Evolutionary conservation across 2,888 invertebrate species (phyloP).

Genomic region (Phyllotreta striolata): DNA sequence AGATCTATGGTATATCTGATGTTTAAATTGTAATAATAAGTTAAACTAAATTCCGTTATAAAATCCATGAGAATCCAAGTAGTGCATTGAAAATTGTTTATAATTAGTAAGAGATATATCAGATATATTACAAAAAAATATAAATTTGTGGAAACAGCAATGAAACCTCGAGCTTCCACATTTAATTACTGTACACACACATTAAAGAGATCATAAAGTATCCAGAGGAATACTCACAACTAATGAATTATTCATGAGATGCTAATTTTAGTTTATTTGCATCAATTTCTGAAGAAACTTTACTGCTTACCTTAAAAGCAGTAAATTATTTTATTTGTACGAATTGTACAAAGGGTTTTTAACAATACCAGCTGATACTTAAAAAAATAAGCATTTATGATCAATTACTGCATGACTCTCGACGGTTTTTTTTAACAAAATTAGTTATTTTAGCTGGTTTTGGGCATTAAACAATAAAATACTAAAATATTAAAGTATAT

Average conservation of each 20-base stretch:
- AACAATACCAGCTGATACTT: constrained; percentile 5
- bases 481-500: constrained; percentile 5
- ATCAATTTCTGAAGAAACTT: constrained; percentile 28
- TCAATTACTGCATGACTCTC: constrained; percentile 9
- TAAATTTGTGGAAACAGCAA: constrained; percentile 2
- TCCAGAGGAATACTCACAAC: constrained; percentile 13
- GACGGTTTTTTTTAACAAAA: neutral
- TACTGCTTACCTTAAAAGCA: constrained; percentile 29
- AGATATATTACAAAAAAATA: no score
- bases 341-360: constrained; percentile 21
- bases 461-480: neutral
- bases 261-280: constrained; percentile 28
- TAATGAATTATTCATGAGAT: constrained; percentile 29
- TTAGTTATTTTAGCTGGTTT: constrained; percentile 12
- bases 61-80: no score
- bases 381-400: constrained; percentile 14
- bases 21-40: no score
- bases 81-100: no score
- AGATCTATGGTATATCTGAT: no score
- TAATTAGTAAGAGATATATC: no score
- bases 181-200: constrained; percentile 17
- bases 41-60: no score
- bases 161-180: constrained; percentile 12
- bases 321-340: constrained; percentile 33
- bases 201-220: constrained; percentile 13